phyloP scores from a whole-genome alignment of 1,140 invertebrate species.

The Zaprionus davidi region DNA sequence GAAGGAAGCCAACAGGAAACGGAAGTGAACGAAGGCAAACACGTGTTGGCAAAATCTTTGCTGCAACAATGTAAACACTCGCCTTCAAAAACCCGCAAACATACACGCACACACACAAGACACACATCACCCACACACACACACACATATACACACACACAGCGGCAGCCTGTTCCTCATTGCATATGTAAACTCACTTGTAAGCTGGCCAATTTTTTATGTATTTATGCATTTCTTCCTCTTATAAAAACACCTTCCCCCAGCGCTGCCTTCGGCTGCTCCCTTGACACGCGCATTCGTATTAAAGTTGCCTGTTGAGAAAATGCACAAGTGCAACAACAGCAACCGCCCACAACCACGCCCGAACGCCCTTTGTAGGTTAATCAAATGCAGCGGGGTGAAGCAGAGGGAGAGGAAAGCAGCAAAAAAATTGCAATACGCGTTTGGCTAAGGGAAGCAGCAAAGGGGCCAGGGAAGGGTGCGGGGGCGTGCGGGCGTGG shows the following conservation, averaged over 20 bases:
- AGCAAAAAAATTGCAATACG: constrained; percentile 30
- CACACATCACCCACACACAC: constrained; percentile 5
- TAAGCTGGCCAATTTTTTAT: constrained; percentile 82
- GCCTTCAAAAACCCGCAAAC: constrained; percentile 20
- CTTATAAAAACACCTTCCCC: constrained; percentile 35
- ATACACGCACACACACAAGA: constrained; percentile 21
- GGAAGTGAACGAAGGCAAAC: constrained; percentile 72
- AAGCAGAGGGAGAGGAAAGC: background rate
- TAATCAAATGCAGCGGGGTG: constrained; percentile 74
- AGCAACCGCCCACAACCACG: constrained; percentile 29
- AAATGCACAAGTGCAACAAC: constrained; percentile 58
- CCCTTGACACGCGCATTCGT: background rate
- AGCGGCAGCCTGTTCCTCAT: constrained; percentile 23
- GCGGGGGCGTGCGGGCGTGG: background rate
- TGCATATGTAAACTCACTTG: constrained; percentile 77
- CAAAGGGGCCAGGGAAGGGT: background rate
- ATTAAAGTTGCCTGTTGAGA: constrained; percentile 70
- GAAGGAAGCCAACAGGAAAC: constrained; percentile 47
- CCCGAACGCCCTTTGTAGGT: constrained; percentile 65
- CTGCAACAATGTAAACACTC: constrained; percentile 71
- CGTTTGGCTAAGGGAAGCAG: background rate
- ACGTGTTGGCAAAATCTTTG: constrained; percentile 73
- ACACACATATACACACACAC: constrained; percentile 11
- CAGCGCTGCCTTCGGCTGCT: background rate
- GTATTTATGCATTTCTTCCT: constrained; percentile 76